phyloP scores from a whole-genome alignment of 2,888 invertebrate species.

The Crossocerus cetratus region DNA sequence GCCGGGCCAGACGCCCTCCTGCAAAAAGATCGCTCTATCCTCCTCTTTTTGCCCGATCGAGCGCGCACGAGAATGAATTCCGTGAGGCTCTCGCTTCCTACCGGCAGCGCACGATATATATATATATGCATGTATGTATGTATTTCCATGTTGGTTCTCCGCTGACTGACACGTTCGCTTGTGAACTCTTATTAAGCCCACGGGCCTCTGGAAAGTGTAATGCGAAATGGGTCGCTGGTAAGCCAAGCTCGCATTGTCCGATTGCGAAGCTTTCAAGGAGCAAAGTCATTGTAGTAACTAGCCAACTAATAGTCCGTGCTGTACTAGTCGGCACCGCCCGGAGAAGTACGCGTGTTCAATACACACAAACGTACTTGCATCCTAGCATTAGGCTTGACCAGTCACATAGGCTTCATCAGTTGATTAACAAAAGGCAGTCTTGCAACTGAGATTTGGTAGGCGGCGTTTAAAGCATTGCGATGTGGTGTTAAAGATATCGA shows the following conservation, averaged over 20 bases:
- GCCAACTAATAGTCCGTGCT: not conserved
- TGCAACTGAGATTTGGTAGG: too few relatives aligned
- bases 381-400: too few relatives aligned
- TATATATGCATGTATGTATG: not conserved
- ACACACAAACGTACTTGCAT: too few relatives aligned
- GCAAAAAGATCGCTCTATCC: conserved; percentile 25
- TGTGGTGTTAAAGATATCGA: too few relatives aligned
- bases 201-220: not conserved
- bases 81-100: not conserved
- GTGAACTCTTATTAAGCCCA: not conserved
- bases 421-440: too few relatives aligned
- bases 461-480: too few relatives aligned
- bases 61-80: conserved; percentile 17
- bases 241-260: conserved; percentile 2
- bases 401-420: too few relatives aligned
- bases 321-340: not conserved
- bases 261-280: not conserved
- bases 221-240: not conserved
- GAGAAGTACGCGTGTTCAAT: too few relatives aligned
- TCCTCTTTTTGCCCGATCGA: conserved; percentile 4
- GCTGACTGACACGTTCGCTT: too few relatives aligned
- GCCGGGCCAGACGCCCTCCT: not conserved
- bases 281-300: too few relatives aligned
- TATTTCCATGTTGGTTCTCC: not conserved
- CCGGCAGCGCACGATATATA: not conserved